Conservation (phyloP, 2,113 vertebrate species). For the Mormoops blainvillei region DNA sequence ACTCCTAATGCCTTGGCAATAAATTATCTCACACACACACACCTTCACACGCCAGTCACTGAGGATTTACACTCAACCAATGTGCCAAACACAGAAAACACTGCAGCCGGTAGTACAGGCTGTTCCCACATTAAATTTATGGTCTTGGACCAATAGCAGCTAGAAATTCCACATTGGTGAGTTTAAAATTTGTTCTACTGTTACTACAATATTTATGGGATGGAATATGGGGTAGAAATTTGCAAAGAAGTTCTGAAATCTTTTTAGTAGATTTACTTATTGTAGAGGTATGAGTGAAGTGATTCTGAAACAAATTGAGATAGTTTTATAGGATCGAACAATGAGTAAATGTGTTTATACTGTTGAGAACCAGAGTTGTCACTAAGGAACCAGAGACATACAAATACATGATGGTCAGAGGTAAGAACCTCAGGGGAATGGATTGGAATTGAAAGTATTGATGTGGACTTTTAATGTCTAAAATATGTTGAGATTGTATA, state of each 20-base stretch:
- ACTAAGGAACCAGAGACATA: background rate
- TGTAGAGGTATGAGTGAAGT: background rate
- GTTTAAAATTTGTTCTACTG: background rate
- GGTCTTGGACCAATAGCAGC: background rate
- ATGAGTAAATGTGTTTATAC: background rate
- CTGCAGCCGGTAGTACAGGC: background rate
- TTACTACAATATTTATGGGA: background rate
- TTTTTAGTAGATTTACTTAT: background rate
- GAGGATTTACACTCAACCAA: background rate
- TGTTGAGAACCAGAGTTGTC: background rate
- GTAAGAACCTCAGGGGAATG: background rate
- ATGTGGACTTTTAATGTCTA: background rate
- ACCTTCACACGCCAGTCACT: background rate
- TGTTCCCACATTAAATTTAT: background rate
- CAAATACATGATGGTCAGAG: background rate
- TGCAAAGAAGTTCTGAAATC: background rate
- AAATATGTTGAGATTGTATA: background rate
- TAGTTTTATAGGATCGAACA: background rate
- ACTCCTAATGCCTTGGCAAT: conserved; percentile 16
- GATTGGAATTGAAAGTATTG: background rate
- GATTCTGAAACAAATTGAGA: background rate
- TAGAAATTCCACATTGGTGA: background rate
- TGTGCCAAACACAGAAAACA: background rate
- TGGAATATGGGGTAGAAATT: background rate
- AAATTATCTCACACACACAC: background rate